Base-by-base conservation (phyloP, 2,888 invertebrate species). In the Drosophila kokeensis region DNA sequence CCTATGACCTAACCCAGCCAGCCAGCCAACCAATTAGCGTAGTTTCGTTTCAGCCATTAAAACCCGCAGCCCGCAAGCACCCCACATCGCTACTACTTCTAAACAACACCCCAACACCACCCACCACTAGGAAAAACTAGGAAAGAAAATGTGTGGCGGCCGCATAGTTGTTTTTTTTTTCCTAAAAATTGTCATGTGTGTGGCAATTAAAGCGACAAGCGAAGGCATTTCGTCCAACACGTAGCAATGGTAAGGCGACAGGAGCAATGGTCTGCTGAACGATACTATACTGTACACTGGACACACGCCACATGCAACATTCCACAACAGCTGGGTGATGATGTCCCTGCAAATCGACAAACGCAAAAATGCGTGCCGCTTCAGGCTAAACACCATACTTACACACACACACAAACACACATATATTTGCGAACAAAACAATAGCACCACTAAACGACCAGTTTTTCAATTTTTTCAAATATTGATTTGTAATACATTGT, bases 151-250 rank as follows among this genome's bases (percentile, higher is more conserved):
- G 42, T 42, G 53, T 8, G 52, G 24, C 15, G 34, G 55, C 18
- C 18, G 6, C 32, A 18, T n/a, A 21, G 57, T 21, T 48, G 57
- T 21, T 48, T 2, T 18, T 48, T 24, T 24, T 27, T 10, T 18
- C 55, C 70, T 70, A 57, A 75, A 69, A 77, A 79, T 21, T 74
- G 70, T 75, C 60, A 70, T 74, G 77, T 75, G 75, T 77, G 79
- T 62, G 79, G 77, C 79, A 78, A 79, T 78, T 79, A 75, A 79
- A 58, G 75, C 79, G 77, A 67, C 62, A 52, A 78, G 67, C 71
- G 79, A 48, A 50, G 60, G 66, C 79, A 77, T 79, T 79, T 77
- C 70, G 61, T 79, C 79, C 78, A 79, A 79, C 78, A 78, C 78
- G 78, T 78, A 48, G 67, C 54, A 55, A 24, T 4, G 48, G 57